A percentile compares a stretch with the other conserved stretches of the same genome.
phyloP scores from a whole-genome alignment of 2,113 vertebrate species.

The Tiliqua scincoides region DNA sequence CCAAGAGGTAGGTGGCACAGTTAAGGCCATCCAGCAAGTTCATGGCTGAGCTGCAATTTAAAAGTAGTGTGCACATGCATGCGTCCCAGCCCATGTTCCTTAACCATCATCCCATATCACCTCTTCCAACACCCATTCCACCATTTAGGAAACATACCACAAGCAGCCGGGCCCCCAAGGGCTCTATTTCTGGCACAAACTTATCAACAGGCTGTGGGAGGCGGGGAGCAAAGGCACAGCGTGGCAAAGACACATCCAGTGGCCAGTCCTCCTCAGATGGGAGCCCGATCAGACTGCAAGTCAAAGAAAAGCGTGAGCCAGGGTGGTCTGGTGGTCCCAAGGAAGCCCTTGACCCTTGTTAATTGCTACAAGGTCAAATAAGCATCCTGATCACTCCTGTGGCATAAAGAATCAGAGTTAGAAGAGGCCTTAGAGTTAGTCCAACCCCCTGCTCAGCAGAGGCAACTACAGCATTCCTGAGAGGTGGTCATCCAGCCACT shows the following conservation, averaged over 20 bases:
- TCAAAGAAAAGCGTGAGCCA: not conserved
- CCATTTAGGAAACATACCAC: constrained; percentile 70
- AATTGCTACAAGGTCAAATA: too few species aligned
- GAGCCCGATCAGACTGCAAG: constrained; percentile 80
- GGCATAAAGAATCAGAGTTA: not conserved
- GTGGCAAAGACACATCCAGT: constrained; percentile 81
- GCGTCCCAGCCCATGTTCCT: not conserved
- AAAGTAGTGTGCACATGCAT: too few species aligned
- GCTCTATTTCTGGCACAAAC: constrained; percentile 85
- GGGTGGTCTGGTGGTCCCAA: not conserved
- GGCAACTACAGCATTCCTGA: too few species aligned
- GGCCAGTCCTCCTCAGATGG: constrained; percentile 85
- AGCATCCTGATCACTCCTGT: not conserved
- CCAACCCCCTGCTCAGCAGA: too few species aligned
- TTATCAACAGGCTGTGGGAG: constrained; percentile 80
- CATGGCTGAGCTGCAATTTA: not conserved
- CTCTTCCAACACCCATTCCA: too few species aligned
- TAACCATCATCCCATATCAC: not conserved
- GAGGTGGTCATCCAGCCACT: too few species aligned
- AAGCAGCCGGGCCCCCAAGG: constrained; percentile 81
- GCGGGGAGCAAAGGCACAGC: constrained; percentile 80
- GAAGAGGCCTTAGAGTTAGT: too few species aligned
- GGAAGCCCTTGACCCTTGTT: not conserved
- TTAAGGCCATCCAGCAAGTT: too few species aligned
- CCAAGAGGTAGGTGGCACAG: not conserved